A percentile compares a stretch with the other conserved stretches of the same genome.
These are phyloP conservation scores for Lepidonotus clava DNA, from an alignment of 2,888 invertebrate genomes.

Conservation along the genomic window DNA sequence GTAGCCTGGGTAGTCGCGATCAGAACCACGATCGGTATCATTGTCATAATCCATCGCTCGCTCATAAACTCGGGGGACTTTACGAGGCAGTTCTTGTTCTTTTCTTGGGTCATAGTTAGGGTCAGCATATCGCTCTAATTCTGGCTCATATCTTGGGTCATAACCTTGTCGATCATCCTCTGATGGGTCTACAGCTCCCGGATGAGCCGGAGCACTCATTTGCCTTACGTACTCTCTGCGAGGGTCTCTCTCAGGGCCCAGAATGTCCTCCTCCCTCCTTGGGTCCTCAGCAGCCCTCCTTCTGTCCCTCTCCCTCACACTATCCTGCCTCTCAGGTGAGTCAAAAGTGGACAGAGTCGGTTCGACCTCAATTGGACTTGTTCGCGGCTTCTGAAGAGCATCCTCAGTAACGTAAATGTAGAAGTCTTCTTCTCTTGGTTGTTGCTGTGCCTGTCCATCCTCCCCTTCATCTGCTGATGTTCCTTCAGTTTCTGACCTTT, in stretches of 20 bases:
- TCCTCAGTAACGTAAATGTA: conserved; percentile 36
- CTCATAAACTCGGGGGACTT: not conserved
- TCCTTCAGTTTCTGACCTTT: not conserved
- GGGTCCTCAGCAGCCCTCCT: not conserved
- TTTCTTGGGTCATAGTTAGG: not conserved
- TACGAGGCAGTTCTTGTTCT: not conserved
- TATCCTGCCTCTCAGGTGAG: conserved; percentile 4
- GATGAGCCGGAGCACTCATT: conserved; percentile 11
- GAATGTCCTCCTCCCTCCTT: not conserved
- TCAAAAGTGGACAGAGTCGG: not conserved
- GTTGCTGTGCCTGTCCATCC: not conserved
- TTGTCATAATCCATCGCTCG: not conserved
- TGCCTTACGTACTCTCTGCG: not conserved
- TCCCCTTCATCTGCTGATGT: not conserved
- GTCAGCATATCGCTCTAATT: not conserved
- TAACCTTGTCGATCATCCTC: not conserved
- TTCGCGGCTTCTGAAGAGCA: not conserved
- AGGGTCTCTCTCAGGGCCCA: not conserved
- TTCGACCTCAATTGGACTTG: not conserved
- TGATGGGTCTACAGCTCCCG: not conserved
- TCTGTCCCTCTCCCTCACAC: not conserved
- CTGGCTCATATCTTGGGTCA: not conserved
- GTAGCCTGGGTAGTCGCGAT: not conserved
- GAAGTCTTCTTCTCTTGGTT: conserved; percentile 19
- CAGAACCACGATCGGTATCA: not conserved